phyloP scores from a whole-genome alignment of 2,797 vertebrate species.

The Chloroceryle inda region DNA sequence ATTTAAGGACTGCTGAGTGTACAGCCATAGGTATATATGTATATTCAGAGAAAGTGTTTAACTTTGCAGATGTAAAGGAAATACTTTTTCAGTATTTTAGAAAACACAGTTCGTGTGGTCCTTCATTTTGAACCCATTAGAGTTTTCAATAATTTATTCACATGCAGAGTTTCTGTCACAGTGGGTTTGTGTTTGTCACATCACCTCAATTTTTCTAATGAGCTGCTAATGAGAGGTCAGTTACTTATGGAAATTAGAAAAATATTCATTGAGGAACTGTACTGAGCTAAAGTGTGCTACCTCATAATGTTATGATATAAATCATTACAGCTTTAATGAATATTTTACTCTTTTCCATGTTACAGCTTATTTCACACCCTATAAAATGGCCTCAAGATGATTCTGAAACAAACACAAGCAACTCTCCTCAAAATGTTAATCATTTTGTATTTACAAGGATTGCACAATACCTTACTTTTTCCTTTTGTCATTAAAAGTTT shows the following conservation, averaged over 20 bases:
- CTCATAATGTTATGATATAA: conserved; percentile 63
- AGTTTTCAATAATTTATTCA: conserved; percentile 72
- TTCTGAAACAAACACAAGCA: not conserved
- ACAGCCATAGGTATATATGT: not conserved
- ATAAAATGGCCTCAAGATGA: not conserved
- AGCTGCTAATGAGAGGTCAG: conserved; percentile 77
- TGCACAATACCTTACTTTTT: not conserved
- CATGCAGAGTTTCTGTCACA: conserved; percentile 39
- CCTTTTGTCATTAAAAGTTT: conserved; percentile 15
- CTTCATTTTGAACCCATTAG: conserved; percentile 52
- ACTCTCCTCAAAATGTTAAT: not conserved
- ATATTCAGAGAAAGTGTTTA: not conserved
- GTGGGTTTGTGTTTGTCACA: conserved; percentile 68
- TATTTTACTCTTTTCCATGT: conserved; percentile 21
- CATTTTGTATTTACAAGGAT: not conserved
- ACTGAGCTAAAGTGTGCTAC: conserved; percentile 49
- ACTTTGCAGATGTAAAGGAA: conserved; percentile 13
- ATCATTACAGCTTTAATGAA: conserved; percentile 72
- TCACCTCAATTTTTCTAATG: conserved; percentile 78
- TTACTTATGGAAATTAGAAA: conserved; percentile 79
- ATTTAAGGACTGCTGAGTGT: not conserved
- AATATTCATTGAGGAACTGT: conserved; percentile 46
- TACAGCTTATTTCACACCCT: conserved; percentile 19
- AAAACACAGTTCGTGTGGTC: conserved; percentile 58
- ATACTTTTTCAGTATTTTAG: conserved; percentile 29